Evolutionary conservation across 2,113 vertebrate species (phyloP), one percentile per base, ranked within the genome.

Genomic region (Coptodon rendalli): DNA sequence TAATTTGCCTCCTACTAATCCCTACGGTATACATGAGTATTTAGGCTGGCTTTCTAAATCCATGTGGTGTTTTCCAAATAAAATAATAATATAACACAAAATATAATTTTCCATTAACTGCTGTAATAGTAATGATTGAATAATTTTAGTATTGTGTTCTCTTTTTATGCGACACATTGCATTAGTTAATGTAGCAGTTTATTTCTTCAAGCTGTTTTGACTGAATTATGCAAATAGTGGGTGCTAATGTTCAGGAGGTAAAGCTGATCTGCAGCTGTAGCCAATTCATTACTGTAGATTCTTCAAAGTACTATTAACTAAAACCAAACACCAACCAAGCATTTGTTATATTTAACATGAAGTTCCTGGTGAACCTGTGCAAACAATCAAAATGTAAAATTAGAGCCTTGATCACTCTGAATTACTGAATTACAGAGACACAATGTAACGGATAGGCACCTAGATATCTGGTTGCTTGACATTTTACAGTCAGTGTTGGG

Each of bases 181-280:
- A 84, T 81, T 29, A 81, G 73, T 84, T 90, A 85, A 7, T 86
- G 57, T 48, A 59, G 87, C 84, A 57, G 80, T 91, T 88, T 93
- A 53, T 89, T 54, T 89, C 78, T n/a, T 81, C 80, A 83, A 86
- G 87, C 83, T 85, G 83, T 89, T 92, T 93, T 85, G 84, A 89
- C 78, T 81, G 68, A 66, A 34, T 83, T 87, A 81, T 82, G 76
- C 81, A 85, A 90, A 92, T 88, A 91, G 86, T 86, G 71, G 93
- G 91, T 83, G 91, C 43, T 80, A 83, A 84, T 85, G 87, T 89
- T 88, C 84, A 80, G 83, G 90, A 89, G 89, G 92, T 86, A 83
- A 92, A 90, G 80, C 83, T 86, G 81, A 87, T 89, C 31, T 85
- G 36, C 52, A 91, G 82, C 63, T 79, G 86, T 27, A 71, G 14